phyloP scores from a whole-genome alignment of 1,140 invertebrate genomes.

The Ceratitis capitata region DNA sequence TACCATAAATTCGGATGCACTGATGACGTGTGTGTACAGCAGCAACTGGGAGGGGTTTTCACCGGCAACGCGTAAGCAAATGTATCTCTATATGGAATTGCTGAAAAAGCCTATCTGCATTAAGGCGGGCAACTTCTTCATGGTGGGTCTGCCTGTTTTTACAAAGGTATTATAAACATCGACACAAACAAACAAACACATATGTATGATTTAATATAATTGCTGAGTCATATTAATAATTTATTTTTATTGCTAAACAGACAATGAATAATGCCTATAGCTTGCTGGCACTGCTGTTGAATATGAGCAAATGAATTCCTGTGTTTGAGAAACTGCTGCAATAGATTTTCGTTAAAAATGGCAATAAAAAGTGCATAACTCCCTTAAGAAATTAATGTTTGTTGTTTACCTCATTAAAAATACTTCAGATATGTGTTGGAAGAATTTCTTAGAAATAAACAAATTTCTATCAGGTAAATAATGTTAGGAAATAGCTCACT shows the following conservation, averaged over 20 bases:
- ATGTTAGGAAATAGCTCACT: too few species aligned
- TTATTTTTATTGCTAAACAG: constrained; percentile 45
- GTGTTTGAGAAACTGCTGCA: too few species aligned
- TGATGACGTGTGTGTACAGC: constrained; percentile 55
- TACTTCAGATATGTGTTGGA: too few species aligned
- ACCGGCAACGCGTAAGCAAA: constrained; percentile 45
- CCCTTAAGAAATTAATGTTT: too few species aligned
- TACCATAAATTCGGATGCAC: constrained; percentile 50
- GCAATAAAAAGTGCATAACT: too few species aligned
- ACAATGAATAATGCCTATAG: constrained; percentile 59
- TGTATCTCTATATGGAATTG: constrained; percentile 56
- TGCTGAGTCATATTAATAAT: background rate
- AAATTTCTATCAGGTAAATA: too few species aligned
- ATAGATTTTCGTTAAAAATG: too few species aligned
- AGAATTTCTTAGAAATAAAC: too few species aligned
- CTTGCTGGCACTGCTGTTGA: constrained; percentile 56
- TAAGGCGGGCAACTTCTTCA: constrained; percentile 54
- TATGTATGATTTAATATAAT: background rate
- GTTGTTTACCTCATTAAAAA: too few species aligned
- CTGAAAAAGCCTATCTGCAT: constrained; percentile 52
- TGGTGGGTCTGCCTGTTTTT: constrained; percentile 57
- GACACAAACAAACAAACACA: too few species aligned
- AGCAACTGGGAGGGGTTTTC: constrained; percentile 53
- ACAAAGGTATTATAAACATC: constrained; percentile 50
- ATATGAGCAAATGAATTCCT: constrained; percentile 56